Percentiles rank a stretch among this genome's conserved stretches.
These are phyloP conservation scores for Paratilapia polleni DNA, from an alignment of 2,113 vertebrate species.

Conservation along the genomic window DNA sequence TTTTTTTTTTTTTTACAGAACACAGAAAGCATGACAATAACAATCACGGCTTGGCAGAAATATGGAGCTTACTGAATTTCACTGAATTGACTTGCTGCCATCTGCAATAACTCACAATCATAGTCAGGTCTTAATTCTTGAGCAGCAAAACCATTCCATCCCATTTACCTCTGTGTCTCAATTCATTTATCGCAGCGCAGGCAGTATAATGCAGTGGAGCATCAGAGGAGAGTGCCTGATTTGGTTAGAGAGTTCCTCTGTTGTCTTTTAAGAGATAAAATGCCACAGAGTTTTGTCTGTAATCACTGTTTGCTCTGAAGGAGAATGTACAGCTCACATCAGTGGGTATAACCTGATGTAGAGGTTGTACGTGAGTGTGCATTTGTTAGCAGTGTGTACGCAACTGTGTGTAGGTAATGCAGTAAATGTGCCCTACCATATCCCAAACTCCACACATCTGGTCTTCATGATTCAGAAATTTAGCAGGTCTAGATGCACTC, in stretches of 20 bases:
- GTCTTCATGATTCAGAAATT: conserved; percentile 63
- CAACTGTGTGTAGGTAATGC: background rate
- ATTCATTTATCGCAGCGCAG: conserved; percentile 32
- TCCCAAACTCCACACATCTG: conserved; percentile 28
- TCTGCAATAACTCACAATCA: conserved; percentile 55
- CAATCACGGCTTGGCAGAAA: conserved; percentile 26
- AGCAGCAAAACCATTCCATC: conserved; percentile 40
- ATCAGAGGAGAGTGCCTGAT: conserved; percentile 38
- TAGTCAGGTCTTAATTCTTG: conserved; percentile 47
- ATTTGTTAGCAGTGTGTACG: background rate
- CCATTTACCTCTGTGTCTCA: conserved; percentile 46
- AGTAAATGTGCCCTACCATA: background rate
- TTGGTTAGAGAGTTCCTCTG: conserved; percentile 45
- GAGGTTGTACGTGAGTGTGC: background rate
- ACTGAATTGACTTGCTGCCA: conserved; percentile 58
- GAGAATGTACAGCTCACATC: background rate
- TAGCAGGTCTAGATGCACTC: conserved; percentile 52
- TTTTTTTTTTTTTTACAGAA: conserved; percentile 1
- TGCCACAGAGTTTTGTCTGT: conserved; percentile 8
- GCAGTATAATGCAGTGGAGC: conserved; percentile 39
- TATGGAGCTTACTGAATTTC: conserved; percentile 39
- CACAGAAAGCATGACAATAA: background rate
- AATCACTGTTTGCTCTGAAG: conserved; percentile 14
- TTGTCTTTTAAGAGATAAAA: conserved; percentile 35
- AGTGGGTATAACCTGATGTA: background rate